Evolutionary conservation across 2,797 vertebrate species (phyloP), one percentile per base, ranked within the genome.

Genomic region (Cichlasoma orientale): DNA sequence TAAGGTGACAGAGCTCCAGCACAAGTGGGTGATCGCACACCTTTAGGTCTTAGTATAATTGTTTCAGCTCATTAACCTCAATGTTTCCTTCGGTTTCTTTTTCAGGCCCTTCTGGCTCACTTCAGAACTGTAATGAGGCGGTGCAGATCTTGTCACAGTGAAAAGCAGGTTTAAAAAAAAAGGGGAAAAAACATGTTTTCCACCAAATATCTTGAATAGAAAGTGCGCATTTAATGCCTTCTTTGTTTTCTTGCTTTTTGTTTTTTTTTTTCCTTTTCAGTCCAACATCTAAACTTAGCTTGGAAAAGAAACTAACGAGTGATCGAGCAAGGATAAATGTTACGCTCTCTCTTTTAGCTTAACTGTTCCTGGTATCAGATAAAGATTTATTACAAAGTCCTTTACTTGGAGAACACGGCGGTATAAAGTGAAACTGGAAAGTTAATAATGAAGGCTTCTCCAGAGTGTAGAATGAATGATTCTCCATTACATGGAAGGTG

Each of bases 401-500:
- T 66, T 31, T 25, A 36, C 29, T 47, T 50, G 2, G 18, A 66
- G 31, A 18, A 13, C 21, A 59, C 2, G 58, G n/a, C 4, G 13
- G n/a, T 19, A 56, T 41, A 54, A 72, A 72, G 36, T 72, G 19
- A 53, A 72, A 44, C 8, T 53, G 11, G 23, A 74, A 78, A 72
- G 16, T 75, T 56, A 75, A 79, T 74, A 77, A 19, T 75, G 14
- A 78, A 72, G 8, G 36, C 25, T 79, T 74, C 56, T 72, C 31
- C 72, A 73, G 44, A 86, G 61, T 66, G 47, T 63, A 54, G 23
- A 73, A 74, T 58, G 54, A 74, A 80, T 88, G 80, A 79, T 38
- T 21, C 21, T 41, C 23, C 56, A 75, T 90, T 80, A 86, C 86
- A 89, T 50, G 78, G 74, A 73, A 27, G 77, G 29, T 75, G 57